Evolutionary conservation across 1,140 invertebrate species (phyloP).

Genomic region (Bombus sibiricus): DNA sequence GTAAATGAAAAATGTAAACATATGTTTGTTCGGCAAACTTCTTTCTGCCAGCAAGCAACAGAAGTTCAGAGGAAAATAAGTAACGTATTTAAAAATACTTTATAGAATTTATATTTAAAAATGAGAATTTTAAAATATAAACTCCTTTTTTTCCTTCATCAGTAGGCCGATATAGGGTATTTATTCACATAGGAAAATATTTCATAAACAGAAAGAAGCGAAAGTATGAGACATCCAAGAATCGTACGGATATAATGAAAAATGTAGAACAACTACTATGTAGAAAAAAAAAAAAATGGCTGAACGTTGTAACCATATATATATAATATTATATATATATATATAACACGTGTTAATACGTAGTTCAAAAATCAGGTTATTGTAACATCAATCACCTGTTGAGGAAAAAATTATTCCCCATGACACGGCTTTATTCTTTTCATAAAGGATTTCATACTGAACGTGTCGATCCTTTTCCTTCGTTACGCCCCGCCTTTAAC

Average conservation of each 20-base stretch:
- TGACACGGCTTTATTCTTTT: slow-evolving; percentile 45
- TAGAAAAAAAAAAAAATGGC: background rate
- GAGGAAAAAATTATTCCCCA: slow-evolving; percentile 34
- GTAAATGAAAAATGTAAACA: background rate
- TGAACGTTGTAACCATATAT: background rate
- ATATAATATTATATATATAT: too few species aligned
- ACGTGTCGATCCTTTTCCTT: slow-evolving; percentile 19
- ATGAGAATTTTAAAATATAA: background rate
- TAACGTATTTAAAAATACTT: background rate
- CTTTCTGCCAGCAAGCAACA: background rate
- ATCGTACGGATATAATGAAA: background rate
- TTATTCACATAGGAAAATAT: background rate
- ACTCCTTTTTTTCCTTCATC: too few species aligned
- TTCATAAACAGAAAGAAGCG: background rate
- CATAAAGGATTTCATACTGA: slow-evolving; percentile 1
- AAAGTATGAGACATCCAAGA: background rate
- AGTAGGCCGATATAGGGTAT: too few species aligned
- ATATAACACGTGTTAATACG: background rate
- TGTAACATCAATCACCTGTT: slow-evolving; percentile 32
- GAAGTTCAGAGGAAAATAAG: background rate
- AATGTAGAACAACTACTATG: background rate
- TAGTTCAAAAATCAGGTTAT: background rate
- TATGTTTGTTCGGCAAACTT: background rate
- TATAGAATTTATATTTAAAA: background rate
- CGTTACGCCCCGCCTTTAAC: background rate